phyloP scores from a whole-genome alignment of 2,888 invertebrate species.

The Stegana nigrithorax region DNA sequence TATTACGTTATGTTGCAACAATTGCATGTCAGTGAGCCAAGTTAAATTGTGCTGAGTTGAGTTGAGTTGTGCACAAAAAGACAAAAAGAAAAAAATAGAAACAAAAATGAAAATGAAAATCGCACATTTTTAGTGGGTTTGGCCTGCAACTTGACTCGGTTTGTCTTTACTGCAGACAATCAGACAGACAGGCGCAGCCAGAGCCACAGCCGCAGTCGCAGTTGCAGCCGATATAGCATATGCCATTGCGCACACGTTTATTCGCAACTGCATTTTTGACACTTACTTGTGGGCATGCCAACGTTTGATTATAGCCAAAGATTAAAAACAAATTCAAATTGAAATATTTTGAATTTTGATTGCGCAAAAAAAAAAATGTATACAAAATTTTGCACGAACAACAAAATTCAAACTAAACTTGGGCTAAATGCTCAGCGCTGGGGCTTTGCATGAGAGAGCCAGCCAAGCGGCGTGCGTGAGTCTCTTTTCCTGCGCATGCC shows the following conservation, averaged over 20 bases:
- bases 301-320: slow-evolving; percentile 7
- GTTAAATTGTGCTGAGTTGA: no score
- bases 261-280: slow-evolving; percentile 4
- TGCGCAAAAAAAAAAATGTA: not conserved
- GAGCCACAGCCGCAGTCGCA: no score
- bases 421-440: no score
- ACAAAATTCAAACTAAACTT: not conserved
- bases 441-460: no score
- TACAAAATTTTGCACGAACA: not conserved
- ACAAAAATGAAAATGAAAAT: not conserved
- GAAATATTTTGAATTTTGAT: not conserved
- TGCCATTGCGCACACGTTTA: slow-evolving; percentile 8
- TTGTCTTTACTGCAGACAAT: not conserved
- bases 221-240: no score
- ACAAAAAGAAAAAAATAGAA: no score
- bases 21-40: slow-evolving; percentile 5
- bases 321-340: not conserved
- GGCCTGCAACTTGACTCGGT: not conserved
- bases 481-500: no score
- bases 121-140: slow-evolving; percentile 1
- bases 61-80: no score
- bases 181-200: no score
- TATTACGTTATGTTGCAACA: not conserved
- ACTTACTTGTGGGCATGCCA: not conserved
- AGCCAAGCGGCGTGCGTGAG: no score